Evolutionary conservation across 2,113 vertebrate genomes (phyloP), one percentile per base, ranked within the genome.

Genomic region (Clinocottus analis): DNA sequence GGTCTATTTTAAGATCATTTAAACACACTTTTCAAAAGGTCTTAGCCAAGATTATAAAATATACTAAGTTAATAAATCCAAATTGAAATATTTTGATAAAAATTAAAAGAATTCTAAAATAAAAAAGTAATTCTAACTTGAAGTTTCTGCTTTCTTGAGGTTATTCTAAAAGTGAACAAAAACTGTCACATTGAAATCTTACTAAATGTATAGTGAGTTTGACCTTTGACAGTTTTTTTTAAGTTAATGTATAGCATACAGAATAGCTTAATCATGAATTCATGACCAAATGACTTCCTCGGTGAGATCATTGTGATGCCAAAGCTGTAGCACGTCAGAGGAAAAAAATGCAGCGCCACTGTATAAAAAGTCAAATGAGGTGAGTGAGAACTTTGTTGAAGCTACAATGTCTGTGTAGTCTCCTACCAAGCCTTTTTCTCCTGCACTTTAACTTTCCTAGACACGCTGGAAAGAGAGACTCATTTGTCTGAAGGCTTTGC

Each of bases 401-500:
- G 80, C 76, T 74, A 61, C 41, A 33, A 61, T 13, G 82, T 76
- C 62, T 81, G 77, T 82, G 75, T 74, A n/a, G 80, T 74, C 84
- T 89, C 79, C 74, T 81, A 60, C 63, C 47, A 35, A 33, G n/a
- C 53, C 43, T 39, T 83, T 89, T 88, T 60, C 72, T 74, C 80
- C 76, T 78, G 43, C 77, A 60, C 60, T 65, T 60, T n/a, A n/a
- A 13, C 51, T 74, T 83, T 83, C 71, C 85, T 84, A 87, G 87
- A 89, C 84, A 67, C 37, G 13, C 56, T 79, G 87, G 86, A 91
- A 90, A 90, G 80, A 88, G 55, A 62, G 73, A 55, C 80, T 86
- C 84, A 86, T 89, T 90, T 83, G 76, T 90, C 75, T 81, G n/a
- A 71, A 68, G 41, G 49, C 23, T 86, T 65, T 65, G n/a, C 51